phyloP scores from a whole-genome alignment of 2,113 vertebrate genomes.

The Cyprinodon variegatus region DNA sequence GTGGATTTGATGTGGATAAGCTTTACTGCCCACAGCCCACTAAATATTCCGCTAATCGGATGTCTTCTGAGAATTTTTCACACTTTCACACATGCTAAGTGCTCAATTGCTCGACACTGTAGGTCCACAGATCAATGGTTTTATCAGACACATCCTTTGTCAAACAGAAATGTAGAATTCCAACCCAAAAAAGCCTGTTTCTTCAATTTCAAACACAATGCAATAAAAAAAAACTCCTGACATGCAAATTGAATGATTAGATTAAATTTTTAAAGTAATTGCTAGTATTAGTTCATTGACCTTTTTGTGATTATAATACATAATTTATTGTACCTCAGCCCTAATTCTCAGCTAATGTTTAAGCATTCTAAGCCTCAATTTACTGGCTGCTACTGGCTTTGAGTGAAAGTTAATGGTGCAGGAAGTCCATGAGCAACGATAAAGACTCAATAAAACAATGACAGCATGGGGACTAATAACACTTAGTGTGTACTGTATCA shows the following conservation, averaged over 20 bases:
- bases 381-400: not conserved
- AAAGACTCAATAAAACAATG: not conserved
- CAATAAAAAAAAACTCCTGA: not conserved
- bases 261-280: slow-evolving; percentile 23
- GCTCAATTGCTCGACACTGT: not conserved
- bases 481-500: not conserved
- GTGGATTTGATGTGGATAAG: no score
- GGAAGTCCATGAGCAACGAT: not conserved
- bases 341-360: not conserved
- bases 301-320: not conserved
- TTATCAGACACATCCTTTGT: not conserved
- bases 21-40: no score
- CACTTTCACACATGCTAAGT: not conserved
- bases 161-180: not conserved
- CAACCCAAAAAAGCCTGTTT: no score
- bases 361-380: not conserved
- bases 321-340: not conserved
- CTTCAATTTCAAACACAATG: not conserved
- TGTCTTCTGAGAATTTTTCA: not conserved
- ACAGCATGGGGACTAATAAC: not conserved
- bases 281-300: not conserved
- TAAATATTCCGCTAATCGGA: no score
- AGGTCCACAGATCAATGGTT: not conserved
- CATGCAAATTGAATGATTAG: not conserved
- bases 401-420: slow-evolving; percentile 1